Conservation (phyloP, 2,888 invertebrate genomes). For the Lochmaea crataegi region DNA sequence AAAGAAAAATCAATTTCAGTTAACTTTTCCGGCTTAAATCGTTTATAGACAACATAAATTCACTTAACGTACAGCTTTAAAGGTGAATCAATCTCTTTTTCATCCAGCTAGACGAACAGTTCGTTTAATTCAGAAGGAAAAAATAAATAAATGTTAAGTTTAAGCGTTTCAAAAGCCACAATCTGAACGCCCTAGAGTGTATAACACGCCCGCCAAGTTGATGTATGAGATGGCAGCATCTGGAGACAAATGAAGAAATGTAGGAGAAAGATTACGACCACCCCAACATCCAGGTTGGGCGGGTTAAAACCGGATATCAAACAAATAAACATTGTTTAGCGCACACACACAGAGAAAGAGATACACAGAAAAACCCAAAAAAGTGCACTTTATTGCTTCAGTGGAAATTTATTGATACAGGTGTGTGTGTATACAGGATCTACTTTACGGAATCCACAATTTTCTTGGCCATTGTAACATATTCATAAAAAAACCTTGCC, state of each 20-base stretch:
- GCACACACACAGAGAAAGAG: constrained; percentile 37
- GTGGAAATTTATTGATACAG: constrained; percentile 40
- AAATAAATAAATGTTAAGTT: not conserved
- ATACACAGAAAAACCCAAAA: constrained; percentile 15
- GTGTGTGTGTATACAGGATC: not conserved
- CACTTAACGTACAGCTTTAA: not conserved
- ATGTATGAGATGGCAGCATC: constrained; percentile 53
- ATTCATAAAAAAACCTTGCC: not conserved
- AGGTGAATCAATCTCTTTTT: not conserved
- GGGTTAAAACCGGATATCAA: constrained; percentile 58
- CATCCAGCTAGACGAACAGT: not conserved
- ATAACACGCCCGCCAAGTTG: constrained; percentile 47
- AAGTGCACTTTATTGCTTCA: constrained; percentile 43
- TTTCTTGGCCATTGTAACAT: not conserved
- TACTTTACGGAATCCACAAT: not conserved
- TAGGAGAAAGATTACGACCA: constrained; percentile 55
- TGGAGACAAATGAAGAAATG: constrained; percentile 61
- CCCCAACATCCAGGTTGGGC: constrained; percentile 51
- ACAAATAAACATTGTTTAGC: constrained; percentile 59
- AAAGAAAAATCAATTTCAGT: no score
- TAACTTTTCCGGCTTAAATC: no score
- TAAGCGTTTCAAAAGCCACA: constrained; percentile 21
- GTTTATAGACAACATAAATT: no score
- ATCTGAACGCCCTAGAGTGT: constrained; percentile 18
- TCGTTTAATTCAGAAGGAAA: not conserved